A percentile compares a stretch with the other conserved stretches of the same genome.
These are phyloP conservation scores for Phyto melanocephala DNA, from an alignment of 2,888 invertebrate species.

Conservation along the genomic window DNA sequence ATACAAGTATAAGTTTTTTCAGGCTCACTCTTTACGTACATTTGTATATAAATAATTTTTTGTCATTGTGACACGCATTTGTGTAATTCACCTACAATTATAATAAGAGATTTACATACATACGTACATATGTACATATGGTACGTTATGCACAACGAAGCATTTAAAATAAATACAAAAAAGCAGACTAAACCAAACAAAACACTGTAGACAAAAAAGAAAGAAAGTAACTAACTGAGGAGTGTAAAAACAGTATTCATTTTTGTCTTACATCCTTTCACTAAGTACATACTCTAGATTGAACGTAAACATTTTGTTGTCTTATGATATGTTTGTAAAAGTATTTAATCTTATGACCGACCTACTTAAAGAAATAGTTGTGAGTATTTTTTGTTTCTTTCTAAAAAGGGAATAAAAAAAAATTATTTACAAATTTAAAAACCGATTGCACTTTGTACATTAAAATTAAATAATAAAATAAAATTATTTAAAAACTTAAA, in stretches of 20 bases:
- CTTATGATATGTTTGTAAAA: not conserved
- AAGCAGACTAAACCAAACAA: not conserved
- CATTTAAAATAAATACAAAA: conserved; percentile 26
- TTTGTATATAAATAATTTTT: too few relatives aligned
- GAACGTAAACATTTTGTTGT: not conserved
- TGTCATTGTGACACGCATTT: conserved; percentile 28
- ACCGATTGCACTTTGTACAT: too few relatives aligned
- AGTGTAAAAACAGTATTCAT: not conserved
- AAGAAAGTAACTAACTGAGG: conserved; percentile 2
- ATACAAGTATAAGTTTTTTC: too few relatives aligned
- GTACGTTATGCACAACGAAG: conserved; percentile 52
- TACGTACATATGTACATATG: too few relatives aligned
- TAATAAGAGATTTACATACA: conserved; percentile 13
- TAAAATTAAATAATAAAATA: too few relatives aligned
- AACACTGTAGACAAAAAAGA: not conserved
- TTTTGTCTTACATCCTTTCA: not conserved
- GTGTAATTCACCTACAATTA: conserved; percentile 37
- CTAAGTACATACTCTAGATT: not conserved
- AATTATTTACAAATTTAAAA: too few relatives aligned
- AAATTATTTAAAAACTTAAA: too few relatives aligned
- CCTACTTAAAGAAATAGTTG: too few relatives aligned
- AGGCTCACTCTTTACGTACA: too few relatives aligned
- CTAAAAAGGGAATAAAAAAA: too few relatives aligned
- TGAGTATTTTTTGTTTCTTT: too few relatives aligned
- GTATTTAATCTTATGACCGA: conserved; percentile 30